Conservation (phyloP, 1,140 invertebrate species). For the Apis laboriosa region DNA sequence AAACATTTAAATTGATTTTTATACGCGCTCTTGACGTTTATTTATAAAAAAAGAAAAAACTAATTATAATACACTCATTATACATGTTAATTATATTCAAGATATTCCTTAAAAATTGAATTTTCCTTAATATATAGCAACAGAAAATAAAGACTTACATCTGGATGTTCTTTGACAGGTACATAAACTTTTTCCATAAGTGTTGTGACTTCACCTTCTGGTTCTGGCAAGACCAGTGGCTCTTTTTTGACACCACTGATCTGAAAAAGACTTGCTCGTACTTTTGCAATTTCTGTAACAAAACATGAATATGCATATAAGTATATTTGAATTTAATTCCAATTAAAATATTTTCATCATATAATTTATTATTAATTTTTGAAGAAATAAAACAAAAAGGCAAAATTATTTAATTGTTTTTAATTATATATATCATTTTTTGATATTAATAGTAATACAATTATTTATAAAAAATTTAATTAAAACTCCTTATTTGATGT, state of each 20-base stretch:
- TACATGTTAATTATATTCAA: too few relatives aligned
- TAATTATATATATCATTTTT: background rate
- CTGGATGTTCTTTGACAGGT: constrained; percentile 99
- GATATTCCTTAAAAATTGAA: too few relatives aligned
- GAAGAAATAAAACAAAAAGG: background rate
- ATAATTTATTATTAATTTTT: background rate
- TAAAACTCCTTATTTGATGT: too few relatives aligned
- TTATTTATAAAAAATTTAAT: too few relatives aligned
- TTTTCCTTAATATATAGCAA: background rate
- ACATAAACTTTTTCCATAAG: constrained; percentile 99
- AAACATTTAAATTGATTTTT: too few relatives aligned
- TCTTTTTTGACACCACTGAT: constrained; percentile 98
- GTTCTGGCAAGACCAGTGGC: constrained; percentile 95
- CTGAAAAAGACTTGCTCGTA: constrained; percentile 98
- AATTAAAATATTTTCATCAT: background rate
- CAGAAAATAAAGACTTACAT: constrained; percentile 88
- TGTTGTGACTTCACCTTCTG: constrained; percentile 94
- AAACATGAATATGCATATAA: background rate
- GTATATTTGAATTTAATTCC: background rate
- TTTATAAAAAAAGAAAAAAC: too few relatives aligned
- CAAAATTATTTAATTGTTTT: background rate
- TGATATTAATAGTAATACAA: too few relatives aligned
- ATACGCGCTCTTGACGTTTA: too few relatives aligned
- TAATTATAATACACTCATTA: too few relatives aligned
- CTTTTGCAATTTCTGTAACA: constrained; percentile 98